phyloP scores from a whole-genome alignment of 2,113 vertebrate genomes.

The Cricetomys ansorgei region DNA sequence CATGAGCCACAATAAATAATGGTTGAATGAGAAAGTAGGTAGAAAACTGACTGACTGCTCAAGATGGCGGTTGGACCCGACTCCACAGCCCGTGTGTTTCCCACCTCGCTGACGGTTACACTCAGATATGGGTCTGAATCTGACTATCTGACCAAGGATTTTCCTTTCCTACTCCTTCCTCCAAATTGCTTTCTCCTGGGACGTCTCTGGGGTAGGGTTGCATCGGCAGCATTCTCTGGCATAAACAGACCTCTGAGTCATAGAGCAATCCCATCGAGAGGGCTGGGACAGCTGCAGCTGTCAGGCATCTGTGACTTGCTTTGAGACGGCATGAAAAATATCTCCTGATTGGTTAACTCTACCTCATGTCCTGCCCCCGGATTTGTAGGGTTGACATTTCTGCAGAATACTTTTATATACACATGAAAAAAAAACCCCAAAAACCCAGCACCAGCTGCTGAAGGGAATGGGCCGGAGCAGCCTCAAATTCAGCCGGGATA shows the following conservation, averaged over 20 bases:
- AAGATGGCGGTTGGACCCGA: neutral
- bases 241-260: constrained; percentile 83
- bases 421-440: constrained; percentile 46
- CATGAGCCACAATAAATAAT: neutral
- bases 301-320: constrained; percentile 83
- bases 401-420: constrained; percentile 36
- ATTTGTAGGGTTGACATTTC: constrained; percentile 9
- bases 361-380: constrained; percentile 3
- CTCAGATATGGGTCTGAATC: constrained; percentile 52
- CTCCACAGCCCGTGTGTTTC: neutral
- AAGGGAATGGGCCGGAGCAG: neutral
- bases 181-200: constrained; percentile 79
- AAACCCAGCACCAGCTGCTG: neutral
- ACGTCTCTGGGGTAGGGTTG: constrained; percentile 78
- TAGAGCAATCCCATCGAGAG: constrained; percentile 76
- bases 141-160: constrained; percentile 74
- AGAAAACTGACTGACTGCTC: neutral
- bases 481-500: constrained; percentile 10
- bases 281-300: constrained; percentile 85
- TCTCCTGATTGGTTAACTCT: constrained; percentile 65
- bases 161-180: constrained; percentile 81
- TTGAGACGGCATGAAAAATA: constrained; percentile 78
- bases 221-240: constrained; percentile 83
- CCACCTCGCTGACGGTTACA: neutral
- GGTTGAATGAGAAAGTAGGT: neutral